Base-by-base conservation (phyloP, 2,797 vertebrate species). In the Falco cherrug region DNA sequence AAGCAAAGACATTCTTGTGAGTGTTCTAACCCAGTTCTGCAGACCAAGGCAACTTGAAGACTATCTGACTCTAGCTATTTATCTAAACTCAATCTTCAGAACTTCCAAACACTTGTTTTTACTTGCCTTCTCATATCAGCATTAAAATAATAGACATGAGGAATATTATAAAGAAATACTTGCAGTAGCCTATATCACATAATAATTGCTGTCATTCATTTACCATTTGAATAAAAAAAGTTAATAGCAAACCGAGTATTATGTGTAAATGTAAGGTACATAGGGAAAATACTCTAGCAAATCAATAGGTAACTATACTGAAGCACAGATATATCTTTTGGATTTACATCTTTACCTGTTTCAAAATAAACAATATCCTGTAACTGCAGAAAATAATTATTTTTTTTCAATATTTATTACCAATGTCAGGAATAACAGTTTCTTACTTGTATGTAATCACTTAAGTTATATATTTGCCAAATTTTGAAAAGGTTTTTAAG, bases 11-110 rank as follows among this genome's bases (percentile, higher is more conserved):
- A 93, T 86, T 96, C 78, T 75, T 77, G 0, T 22, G 75, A 63
- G 64, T 74, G n/a, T 68, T 90, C 83, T 85, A 92, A 80, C 54
- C 35, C 73, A 84, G 41, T 86, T 91, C 68, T 89, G 53, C 61
- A 85, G 68, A 71, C 68, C 71, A 85, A 90, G 75, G 57, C 50
- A 95, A 93, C 50, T 61, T 54, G 53, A 71, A 93, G 90, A 96
- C 70, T 77, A 90, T n/a, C 88, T 92, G 56, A 75, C 68, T 50
- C 48, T 9, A 87, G 71, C 71, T 81, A 39, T 77, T 92, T 57
- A 61, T 37, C 75, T 47, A 61, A 94, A 93, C 61, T n/a, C 1
- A 2, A 73, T 37, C 76, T 76, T 47, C 14, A 28, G 54, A 81
- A 87, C 43, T 54, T 61, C 71, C 75, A 50, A 75, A 90, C 22